A percentile compares a stretch with the other conserved stretches of the same genome.
These are phyloP conservation scores for Rhyacichthys aspro DNA, from an alignment of 2,797 vertebrate genomes.

Conservation along the genomic window DNA sequence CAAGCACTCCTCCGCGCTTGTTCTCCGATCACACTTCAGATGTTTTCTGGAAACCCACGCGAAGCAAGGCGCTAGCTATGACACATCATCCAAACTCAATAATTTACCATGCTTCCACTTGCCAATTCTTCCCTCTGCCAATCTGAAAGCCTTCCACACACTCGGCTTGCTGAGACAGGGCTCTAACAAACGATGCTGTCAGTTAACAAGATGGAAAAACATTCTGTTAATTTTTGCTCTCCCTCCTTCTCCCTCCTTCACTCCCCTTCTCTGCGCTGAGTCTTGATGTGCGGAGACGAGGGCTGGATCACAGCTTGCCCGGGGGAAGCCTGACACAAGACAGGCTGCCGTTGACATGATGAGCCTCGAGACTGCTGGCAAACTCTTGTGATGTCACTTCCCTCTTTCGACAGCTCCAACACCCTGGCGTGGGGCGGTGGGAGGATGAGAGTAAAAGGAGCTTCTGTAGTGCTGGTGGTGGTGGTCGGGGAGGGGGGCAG, in stretches of 20 bases:
- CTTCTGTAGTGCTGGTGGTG: constrained; percentile 36
- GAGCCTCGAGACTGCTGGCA: constrained; percentile 77
- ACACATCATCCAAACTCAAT: constrained; percentile 75
- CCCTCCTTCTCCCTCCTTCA: constrained; percentile 53
- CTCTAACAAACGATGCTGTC: constrained; percentile 80
- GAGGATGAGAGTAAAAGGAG: constrained; percentile 51
- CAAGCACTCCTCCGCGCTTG: constrained; percentile 59
- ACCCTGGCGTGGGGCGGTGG: constrained; percentile 59
- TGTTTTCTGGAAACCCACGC: constrained; percentile 70
- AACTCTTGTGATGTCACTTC: constrained; percentile 83
- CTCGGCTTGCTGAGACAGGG: constrained; percentile 69
- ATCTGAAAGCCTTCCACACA: constrained; percentile 64
- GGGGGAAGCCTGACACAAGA: constrained; percentile 80
- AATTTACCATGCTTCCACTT: constrained; percentile 69
- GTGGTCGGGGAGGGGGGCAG: constrained; percentile 27
- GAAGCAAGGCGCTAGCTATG: constrained; percentile 56
- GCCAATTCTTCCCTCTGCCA: constrained; percentile 72
- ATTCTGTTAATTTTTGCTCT: constrained; percentile 78
- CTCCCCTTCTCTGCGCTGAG: constrained; percentile 51
- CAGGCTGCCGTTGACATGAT: constrained; percentile 80
- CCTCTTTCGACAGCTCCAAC: constrained; percentile 79
- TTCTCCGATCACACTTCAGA: constrained; percentile 70
- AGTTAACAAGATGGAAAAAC: constrained; percentile 82
- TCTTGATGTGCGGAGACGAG: constrained; percentile 76
- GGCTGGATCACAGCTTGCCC: constrained; percentile 82